These are phyloP conservation scores for Drosophila siamana DNA, from an alignment of 2,888 invertebrate species.

Conservation along the genomic window DNA sequence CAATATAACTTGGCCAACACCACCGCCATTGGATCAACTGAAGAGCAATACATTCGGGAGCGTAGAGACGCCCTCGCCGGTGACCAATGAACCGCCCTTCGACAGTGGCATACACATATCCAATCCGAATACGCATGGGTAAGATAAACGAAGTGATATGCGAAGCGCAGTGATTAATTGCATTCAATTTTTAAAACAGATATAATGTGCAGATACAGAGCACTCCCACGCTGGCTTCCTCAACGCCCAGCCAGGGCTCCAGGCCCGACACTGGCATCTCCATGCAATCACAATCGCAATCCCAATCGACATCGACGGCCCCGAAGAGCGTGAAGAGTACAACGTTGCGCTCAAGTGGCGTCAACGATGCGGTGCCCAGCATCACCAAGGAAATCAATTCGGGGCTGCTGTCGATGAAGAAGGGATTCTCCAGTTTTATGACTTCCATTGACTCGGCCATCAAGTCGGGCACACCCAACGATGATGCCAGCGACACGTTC, in stretches of 20 bases:
- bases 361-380: conserved; percentile 70
- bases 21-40: conserved; percentile 83
- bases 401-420: conserved; percentile 91
- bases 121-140: conserved; percentile 85
- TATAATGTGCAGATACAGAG: conserved; percentile 85
- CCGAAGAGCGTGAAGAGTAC: conserved; percentile 83
- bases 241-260: conserved; percentile 80
- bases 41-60: conserved; percentile 85
- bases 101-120: conserved; percentile 81
- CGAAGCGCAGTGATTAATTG: neutral
- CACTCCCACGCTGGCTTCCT: conserved; percentile 82
- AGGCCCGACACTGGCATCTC: conserved; percentile 82
- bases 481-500: conserved; percentile 91
- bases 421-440: conserved; percentile 93
- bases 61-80: conserved; percentile 85
- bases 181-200: conserved; percentile 51
- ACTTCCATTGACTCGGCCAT: conserved; percentile 93
- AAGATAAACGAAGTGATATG: neutral
- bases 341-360: conserved; percentile 64
- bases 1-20: conserved; percentile 84
- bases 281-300: conserved; percentile 59
- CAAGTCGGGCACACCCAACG: conserved; percentile 88
- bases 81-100: conserved; percentile 83
- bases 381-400: conserved; percentile 87
- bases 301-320: conserved; percentile 82